A percentile compares a stretch with the other conserved stretches of the same genome.
Conservation (phyloP, 1,140 invertebrate genomes). For the Cepaea nemoralis region DNA sequence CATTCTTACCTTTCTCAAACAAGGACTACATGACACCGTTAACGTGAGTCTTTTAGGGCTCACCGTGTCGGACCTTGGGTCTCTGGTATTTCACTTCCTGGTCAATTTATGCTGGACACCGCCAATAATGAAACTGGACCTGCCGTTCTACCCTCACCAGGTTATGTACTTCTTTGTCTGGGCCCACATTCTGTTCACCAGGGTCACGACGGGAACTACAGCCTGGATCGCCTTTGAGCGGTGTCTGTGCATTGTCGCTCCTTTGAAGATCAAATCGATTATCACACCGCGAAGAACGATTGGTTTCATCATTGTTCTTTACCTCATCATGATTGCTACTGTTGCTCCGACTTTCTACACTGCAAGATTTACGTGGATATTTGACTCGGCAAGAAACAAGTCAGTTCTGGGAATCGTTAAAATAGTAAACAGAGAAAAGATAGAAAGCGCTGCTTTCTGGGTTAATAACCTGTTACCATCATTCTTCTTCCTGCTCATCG, state of each 20-base stretch:
- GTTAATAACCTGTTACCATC: not conserved
- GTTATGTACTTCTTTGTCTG: not conserved
- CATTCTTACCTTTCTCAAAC: not conserved
- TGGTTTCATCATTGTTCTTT: not conserved
- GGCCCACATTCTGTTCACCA: not conserved
- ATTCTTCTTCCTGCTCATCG: not conserved
- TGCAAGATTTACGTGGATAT: not conserved
- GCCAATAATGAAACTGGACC: not conserved
- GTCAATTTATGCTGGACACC: not conserved
- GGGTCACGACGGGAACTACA: not conserved
- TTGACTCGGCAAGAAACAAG: conserved; percentile 9
- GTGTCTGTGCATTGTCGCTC: not conserved
- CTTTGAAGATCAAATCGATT: conserved; percentile 13
- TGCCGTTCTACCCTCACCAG: not conserved
- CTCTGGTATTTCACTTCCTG: not conserved
- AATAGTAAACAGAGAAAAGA: not conserved
- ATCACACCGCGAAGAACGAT: not conserved
- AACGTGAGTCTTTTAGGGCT: not conserved
- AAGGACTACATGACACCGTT: not conserved
- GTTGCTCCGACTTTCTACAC: conserved; percentile 15
- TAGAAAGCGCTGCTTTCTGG: not conserved
- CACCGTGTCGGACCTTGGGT: not conserved
- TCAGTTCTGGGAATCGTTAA: not conserved
- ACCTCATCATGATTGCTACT: not conserved
- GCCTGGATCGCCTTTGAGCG: not conserved